These are phyloP conservation scores for Laterallus jamaicensis DNA, from an alignment of 2,113 vertebrate genomes.

Conservation along the genomic window DNA sequence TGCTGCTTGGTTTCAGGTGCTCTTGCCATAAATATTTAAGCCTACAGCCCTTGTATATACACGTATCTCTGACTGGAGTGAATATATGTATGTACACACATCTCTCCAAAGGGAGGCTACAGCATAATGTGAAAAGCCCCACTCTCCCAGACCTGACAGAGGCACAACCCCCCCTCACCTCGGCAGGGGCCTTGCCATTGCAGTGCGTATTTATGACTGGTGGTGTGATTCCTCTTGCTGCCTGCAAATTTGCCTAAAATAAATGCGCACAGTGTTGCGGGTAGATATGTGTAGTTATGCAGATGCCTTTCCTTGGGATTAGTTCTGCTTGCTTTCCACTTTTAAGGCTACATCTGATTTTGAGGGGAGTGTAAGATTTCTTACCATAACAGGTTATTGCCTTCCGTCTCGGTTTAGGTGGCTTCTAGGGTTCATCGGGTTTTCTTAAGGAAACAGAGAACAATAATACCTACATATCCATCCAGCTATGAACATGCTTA, in stretches of 20 bases:
- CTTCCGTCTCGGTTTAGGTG: not conserved
- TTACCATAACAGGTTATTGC: not conserved
- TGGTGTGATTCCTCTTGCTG: not conserved
- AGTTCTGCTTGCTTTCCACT: not conserved
- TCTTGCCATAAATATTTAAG: not conserved
- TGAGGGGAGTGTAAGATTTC: not conserved
- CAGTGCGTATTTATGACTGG: not conserved
- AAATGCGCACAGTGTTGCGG: not conserved
- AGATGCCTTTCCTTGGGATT: not conserved
- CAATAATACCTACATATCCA: not conserved
- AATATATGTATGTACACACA: not conserved
- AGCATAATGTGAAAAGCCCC: not conserved
- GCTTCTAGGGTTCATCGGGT: not conserved
- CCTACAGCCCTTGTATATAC: not conserved
- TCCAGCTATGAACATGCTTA: not conserved
- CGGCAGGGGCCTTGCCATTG: not conserved
- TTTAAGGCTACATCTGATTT: not conserved
- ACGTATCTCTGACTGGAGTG: not conserved
- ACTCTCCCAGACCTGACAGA: not conserved
- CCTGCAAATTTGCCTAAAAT: slow-evolving; percentile 23
- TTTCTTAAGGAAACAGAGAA: not conserved
- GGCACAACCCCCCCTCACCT: not conserved
- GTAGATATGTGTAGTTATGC: not conserved
- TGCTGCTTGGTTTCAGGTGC: not conserved
- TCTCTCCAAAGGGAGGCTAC: not conserved